Base-by-base conservation (phyloP, 1,140 invertebrate species). In the Odontomachus brunneus region DNA sequence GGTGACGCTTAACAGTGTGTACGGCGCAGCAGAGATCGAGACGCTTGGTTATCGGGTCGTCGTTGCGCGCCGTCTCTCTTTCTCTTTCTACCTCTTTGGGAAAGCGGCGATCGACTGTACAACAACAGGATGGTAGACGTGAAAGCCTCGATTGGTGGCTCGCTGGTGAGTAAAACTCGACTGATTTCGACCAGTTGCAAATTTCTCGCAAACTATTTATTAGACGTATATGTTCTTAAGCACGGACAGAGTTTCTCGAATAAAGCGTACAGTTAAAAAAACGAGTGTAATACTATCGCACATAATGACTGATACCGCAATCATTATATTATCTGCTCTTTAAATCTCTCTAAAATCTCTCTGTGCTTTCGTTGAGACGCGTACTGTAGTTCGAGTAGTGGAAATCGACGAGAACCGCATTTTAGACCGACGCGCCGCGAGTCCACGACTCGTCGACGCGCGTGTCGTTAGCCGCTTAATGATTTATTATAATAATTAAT, bases 31-130 rank as follows among this genome's bases (percentile, higher is more conserved):
- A 63, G 86, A 87, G 86, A 87, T 82, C 76, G 73, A 71, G 65
- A 66, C 66, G 66, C 80, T 87, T 87, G 67, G 53, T 90, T 84
- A 63, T 85, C 80, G 81, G 66, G 75, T 84, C 74, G 82, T 75
- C 83, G 60, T 76, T 67, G 74, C 15, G 7, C 29, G 5, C 29
- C 5, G 2, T 55, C 12, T 53, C 44, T 3, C 11, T 24, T 26
- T 48, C 26, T 51, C 22, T n/a, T 19, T 5, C 65, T 57, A 33
- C n/a, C 24, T 14, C 29, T 33, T 5, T 33, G n/a, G n/a, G n/a
- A n/a, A n/a, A n/a, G n/a, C n/a, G n/a, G n/a, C n/a, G n/a, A n/a
- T n/a, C n/a, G n/a, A n/a, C n/a, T 33, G 29, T 15, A 19, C 19
- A 22, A 11, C 38, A 73, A 26, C 14, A 26, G 44, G 44, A 51